Percentiles rank a stretch among this genome's conserved stretches.
phyloP scores from a whole-genome alignment of 2,113 vertebrate species.

The Rhinolophus sinicus region DNA sequence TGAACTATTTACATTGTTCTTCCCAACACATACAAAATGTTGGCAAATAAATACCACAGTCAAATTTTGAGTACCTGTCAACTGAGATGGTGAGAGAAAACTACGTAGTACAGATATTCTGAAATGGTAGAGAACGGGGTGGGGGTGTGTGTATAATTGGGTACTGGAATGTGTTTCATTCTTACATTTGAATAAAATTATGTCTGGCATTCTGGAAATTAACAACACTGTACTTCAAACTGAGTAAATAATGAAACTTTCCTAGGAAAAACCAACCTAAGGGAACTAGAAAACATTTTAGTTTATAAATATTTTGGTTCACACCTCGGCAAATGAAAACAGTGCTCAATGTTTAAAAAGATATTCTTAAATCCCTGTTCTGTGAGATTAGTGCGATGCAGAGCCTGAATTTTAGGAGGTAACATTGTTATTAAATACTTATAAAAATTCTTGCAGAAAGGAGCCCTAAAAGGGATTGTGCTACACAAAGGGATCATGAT shows the following conservation, averaged over 20 bases:
- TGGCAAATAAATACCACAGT: background rate
- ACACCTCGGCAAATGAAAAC: background rate
- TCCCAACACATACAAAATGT: background rate
- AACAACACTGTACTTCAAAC: background rate
- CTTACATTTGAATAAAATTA: slow-evolving; percentile 43
- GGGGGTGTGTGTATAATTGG: background rate
- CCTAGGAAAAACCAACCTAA: background rate
- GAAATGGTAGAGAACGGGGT: background rate
- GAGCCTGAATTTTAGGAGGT: background rate
- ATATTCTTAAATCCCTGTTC: background rate
- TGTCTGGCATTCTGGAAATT: background rate
- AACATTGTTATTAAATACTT: background rate
- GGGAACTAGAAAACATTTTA: slow-evolving; percentile 42
- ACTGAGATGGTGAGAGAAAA: background rate
- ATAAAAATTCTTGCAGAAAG: slow-evolving; percentile 15
- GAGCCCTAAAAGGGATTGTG: background rate
- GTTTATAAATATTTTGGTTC: background rate
- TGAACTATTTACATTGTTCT: slow-evolving; percentile 6
- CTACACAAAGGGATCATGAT: background rate
- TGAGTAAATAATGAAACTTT: slow-evolving; percentile 38
- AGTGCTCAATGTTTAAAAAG: background rate
- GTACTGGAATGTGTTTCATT: background rate
- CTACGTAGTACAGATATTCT: background rate
- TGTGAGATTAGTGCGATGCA: background rate
- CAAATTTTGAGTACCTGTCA: background rate